phyloP scores from a whole-genome alignment of 2,113 vertebrate genomes.

The Tylochromis polylepis region DNA sequence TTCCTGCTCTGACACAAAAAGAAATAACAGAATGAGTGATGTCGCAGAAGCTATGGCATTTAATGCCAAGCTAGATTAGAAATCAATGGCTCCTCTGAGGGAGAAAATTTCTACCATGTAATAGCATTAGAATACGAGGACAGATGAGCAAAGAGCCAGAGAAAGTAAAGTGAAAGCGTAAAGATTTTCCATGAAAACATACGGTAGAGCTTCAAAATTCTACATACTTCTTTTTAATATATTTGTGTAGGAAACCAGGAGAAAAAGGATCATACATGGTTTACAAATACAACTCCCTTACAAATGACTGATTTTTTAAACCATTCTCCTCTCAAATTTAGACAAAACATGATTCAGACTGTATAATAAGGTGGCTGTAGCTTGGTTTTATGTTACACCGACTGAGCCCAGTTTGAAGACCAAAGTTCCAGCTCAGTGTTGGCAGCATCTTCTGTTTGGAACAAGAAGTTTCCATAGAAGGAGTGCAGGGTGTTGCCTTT shows the following conservation, averaged over 20 bases:
- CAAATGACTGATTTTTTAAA: background rate
- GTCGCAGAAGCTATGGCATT: constrained; percentile 15
- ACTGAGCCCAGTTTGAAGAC: background rate
- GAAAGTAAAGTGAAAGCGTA: constrained; percentile 8
- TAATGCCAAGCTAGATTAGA: constrained; percentile 43
- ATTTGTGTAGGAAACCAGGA: background rate
- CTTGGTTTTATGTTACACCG: background rate
- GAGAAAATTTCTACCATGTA: constrained; percentile 14
- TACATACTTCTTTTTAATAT: background rate
- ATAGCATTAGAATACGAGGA: constrained; percentile 20
- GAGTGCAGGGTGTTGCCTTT: background rate
- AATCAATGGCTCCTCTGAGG: constrained; percentile 44
- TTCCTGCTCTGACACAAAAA: constrained; percentile 18
- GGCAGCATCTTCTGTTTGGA: background rate
- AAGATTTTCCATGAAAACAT: background rate
- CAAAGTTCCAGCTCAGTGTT: background rate
- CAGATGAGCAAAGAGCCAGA: background rate
- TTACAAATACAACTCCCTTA: background rate
- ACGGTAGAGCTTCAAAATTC: background rate
- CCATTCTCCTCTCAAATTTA: background rate
- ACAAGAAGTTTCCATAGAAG: fast-evolving
- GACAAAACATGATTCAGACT: background rate
- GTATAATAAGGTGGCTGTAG: background rate
- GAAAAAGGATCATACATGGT: background rate
- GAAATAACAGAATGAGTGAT: constrained; percentile 33